Evolutionary conservation across 2,888 invertebrate genomes (phyloP).

Genomic region (Mesodorylaimus sp.): DNA sequence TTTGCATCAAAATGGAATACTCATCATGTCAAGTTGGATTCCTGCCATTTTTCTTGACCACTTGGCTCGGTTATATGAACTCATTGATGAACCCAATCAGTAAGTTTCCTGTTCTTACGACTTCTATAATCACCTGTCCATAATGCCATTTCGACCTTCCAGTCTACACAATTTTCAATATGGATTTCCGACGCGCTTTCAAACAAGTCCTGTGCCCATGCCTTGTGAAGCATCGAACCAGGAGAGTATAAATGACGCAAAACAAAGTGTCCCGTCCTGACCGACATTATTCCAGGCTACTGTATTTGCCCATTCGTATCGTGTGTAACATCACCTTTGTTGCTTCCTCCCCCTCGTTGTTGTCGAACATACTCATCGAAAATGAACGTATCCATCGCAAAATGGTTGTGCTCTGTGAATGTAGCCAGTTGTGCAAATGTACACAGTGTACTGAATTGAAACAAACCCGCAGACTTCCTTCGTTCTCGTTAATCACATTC

Average conservation of each 20-base stretch:
- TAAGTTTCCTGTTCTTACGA: constrained; percentile 66
- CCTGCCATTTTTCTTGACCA: constrained; percentile 63
- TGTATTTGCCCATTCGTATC: too few species aligned
- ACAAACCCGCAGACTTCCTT: too few species aligned
- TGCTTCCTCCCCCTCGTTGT: too few species aligned
- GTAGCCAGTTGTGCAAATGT: too few species aligned
- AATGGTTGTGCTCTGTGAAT: too few species aligned
- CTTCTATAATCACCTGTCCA: constrained; percentile 53
- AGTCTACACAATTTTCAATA: constrained; percentile 82
- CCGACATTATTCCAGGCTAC: neutral
- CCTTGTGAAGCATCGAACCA: neutral
- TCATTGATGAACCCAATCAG: constrained; percentile 38
- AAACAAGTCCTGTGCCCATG: constrained; percentile 31
- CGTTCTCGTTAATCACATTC: too few species aligned
- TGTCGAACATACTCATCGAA: too few species aligned
- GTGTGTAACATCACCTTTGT: too few species aligned
- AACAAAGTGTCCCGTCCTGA: neutral
- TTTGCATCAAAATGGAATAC: constrained; percentile 54
- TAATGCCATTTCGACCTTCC: constrained; percentile 44
- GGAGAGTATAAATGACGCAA: neutral
- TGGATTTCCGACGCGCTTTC: constrained; percentile 76
- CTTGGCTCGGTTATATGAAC: constrained; percentile 94
- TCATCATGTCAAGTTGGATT: constrained; percentile 25
- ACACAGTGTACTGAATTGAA: too few species aligned
- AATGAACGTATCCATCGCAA: too few species aligned